These are phyloP conservation scores for Rhynchonycteris naso DNA, from an alignment of 2,797 vertebrate species.

Conservation along the genomic window DNA sequence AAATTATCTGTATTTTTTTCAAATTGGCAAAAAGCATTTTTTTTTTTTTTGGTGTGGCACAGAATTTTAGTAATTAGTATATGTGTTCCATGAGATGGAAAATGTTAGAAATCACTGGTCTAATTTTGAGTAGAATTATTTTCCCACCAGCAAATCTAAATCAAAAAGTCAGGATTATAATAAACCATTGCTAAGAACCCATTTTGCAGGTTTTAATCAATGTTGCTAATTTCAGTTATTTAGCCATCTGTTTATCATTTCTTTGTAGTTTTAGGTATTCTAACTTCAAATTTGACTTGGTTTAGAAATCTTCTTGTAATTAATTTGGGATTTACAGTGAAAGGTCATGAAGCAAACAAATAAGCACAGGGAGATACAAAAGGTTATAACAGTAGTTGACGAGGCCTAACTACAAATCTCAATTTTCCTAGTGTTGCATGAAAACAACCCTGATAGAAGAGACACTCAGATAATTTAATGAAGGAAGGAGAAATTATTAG, in stretches of 20 bases:
- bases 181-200: background rate
- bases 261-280: background rate
- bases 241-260: conserved; percentile 3
- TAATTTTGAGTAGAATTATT: conserved; percentile 5
- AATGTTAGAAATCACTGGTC: background rate
- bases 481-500: no score
- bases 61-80: background rate
- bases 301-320: background rate
- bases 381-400: background rate
- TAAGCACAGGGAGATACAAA: background rate
- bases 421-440: background rate
- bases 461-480: no score
- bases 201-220: conserved; percentile 40
- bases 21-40: background rate
- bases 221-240: background rate
- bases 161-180: background rate
- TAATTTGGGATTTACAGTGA: background rate
- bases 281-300: background rate
- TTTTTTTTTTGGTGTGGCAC: background rate
- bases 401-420: background rate
- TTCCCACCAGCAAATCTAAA: background rate
- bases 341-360: conserved; percentile 3
- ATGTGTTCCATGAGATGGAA: background rate
- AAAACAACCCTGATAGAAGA: no score
- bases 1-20: background rate